Conservation (phyloP, 2,113 vertebrate genomes). For the Merops nubicus region DNA sequence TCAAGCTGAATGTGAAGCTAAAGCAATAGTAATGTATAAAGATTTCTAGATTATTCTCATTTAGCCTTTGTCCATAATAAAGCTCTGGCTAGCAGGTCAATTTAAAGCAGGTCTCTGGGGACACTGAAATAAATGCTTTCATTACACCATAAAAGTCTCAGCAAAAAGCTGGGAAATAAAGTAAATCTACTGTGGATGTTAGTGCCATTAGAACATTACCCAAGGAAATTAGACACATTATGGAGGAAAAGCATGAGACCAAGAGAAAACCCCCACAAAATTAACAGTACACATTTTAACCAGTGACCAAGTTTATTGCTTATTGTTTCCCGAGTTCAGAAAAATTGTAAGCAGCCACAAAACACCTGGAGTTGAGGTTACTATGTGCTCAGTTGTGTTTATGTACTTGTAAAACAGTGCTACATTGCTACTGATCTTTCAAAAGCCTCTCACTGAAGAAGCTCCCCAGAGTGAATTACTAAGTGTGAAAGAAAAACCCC, state of each 20-base stretch:
- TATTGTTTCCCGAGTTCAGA: slow-evolving; percentile 36
- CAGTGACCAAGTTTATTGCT: neutral
- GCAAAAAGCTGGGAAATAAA: slow-evolving; percentile 29
- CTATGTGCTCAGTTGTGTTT: slow-evolving; percentile 54
- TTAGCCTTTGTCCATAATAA: slow-evolving; percentile 55
- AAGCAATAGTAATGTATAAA: slow-evolving; percentile 16
- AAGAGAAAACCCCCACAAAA: neutral
- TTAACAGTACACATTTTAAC: slow-evolving; percentile 21
- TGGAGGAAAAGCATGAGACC: neutral
- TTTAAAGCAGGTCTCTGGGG: slow-evolving; percentile 9
- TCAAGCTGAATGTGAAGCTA: neutral
- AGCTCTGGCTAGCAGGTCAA: slow-evolving; percentile 4
- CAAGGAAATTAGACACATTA: slow-evolving; percentile 36
- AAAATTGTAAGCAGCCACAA: slow-evolving; percentile 32
- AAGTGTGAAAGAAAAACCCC: neutral
- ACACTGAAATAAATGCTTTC: slow-evolving; percentile 25
- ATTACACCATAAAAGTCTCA: neutral
- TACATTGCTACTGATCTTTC: neutral
- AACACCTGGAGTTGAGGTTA: slow-evolving; percentile 50
- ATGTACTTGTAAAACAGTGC: slow-evolving; percentile 27
- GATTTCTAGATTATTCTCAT: slow-evolving; percentile 8
- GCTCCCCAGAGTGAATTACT: neutral
- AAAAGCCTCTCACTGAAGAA: slow-evolving; percentile 14
- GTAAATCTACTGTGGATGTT: slow-evolving; percentile 20
- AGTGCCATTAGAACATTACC: slow-evolving; percentile 3